phyloP scores from a whole-genome alignment of 2,797 vertebrate species.

The Novumbra hubbsi region DNA sequence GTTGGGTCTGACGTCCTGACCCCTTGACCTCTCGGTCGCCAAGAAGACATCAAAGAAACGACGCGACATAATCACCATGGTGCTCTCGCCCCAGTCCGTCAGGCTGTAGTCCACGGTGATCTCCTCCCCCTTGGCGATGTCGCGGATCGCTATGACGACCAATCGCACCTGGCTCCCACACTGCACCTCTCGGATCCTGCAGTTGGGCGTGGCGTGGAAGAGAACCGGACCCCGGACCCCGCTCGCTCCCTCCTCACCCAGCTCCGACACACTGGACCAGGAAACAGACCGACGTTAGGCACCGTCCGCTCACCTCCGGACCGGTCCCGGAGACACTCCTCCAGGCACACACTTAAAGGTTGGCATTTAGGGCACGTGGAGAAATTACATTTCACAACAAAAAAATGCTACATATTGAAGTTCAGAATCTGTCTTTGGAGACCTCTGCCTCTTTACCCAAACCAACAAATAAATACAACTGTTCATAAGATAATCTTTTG shows the following conservation, averaged over 20 bases:
- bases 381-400: too few relatives aligned
- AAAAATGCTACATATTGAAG: too few relatives aligned
- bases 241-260: conserved; percentile 74
- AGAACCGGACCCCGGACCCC: conserved; percentile 75
- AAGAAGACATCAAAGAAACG: background rate
- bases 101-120: conserved; percentile 83
- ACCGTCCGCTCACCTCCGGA: background rate
- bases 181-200: conserved; percentile 79
- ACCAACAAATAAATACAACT: too few relatives aligned
- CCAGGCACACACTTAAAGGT: background rate
- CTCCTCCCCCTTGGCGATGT: conserved; percentile 82
- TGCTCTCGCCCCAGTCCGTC: conserved; percentile 79
- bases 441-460: too few relatives aligned
- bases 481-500: too few relatives aligned
- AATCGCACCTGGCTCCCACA: conserved; percentile 80
- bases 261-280: conserved; percentile 70
- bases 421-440: too few relatives aligned
- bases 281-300: background rate
- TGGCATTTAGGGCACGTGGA: background rate
- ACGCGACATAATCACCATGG: conserved; percentile 63
- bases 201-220: conserved; percentile 79
- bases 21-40: background rate
- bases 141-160: conserved; percentile 79
- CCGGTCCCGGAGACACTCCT: background rate
- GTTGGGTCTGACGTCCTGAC: background rate